A percentile compares a stretch with the other conserved stretches of the same genome.
phyloP scores from a whole-genome alignment of 2,888 invertebrate species.

The Spilarctia lutea region DNA sequence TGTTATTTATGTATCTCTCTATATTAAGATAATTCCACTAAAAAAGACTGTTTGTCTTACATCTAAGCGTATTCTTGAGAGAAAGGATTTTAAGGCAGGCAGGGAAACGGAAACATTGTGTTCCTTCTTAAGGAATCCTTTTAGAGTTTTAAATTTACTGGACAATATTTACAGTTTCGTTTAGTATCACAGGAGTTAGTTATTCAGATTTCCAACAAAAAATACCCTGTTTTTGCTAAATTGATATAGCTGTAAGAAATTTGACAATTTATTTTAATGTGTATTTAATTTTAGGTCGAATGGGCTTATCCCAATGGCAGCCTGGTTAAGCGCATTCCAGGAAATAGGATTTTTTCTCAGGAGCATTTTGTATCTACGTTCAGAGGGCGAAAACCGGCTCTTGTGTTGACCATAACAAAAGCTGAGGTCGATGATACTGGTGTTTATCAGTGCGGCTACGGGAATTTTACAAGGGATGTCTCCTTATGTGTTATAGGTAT shows the following conservation, averaged over 20 bases:
- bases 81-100: background rate
- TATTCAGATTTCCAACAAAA: background rate
- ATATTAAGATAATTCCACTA: background rate
- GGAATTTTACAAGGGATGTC: constrained; percentile 53
- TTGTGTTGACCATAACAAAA: constrained; percentile 61
- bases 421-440: constrained; percentile 68
- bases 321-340: constrained; percentile 55
- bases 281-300: constrained; percentile 62
- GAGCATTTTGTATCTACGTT: constrained; percentile 61
- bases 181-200: background rate
- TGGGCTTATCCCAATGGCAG: constrained; percentile 70
- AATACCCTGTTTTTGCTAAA: background rate
- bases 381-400: constrained; percentile 56
- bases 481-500: constrained; percentile 74
- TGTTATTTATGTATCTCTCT: background rate
- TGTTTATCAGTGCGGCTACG: constrained; percentile 69
- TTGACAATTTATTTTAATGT: background rate
- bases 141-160: background rate
- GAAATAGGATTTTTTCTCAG: constrained; percentile 65
- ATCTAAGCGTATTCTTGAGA: background rate
- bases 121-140: background rate
- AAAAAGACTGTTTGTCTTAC: background rate
- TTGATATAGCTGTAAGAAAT: background rate
- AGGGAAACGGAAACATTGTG: background rate
- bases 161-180: background rate